Evolutionary conservation across 2,888 invertebrate genomes (phyloP).

Genomic region (Seira ritae): DNA sequence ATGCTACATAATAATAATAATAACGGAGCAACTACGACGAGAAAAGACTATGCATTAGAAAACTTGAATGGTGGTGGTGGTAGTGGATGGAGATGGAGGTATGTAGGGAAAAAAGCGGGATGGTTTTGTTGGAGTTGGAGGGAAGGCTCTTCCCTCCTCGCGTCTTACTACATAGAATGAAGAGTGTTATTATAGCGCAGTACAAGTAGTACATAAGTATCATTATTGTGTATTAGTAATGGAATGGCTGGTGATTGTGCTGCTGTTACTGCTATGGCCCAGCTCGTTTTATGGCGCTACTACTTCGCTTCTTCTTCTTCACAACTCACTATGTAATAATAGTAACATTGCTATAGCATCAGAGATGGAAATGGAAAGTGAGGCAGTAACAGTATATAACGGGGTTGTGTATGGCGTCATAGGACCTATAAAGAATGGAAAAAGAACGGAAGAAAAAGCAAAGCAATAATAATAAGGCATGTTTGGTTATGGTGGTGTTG

Average conservation of each 20-base stretch:
- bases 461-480: conserved; percentile 34
- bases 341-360: too few relatives aligned
- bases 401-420: conserved; percentile 61
- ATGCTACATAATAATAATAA: conserved; percentile 48
- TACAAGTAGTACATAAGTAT: conserved; percentile 63
- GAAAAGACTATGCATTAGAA: background rate
- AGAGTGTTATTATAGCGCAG: conserved; percentile 62
- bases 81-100: too few relatives aligned
- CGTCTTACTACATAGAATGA: conserved; percentile 35
- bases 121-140: too few relatives aligned
- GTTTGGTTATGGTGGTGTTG: too few relatives aligned
- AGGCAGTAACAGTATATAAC: conserved; percentile 64
- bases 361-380: conserved; percentile 64
- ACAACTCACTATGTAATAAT: conserved; percentile 39
- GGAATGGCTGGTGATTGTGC: conserved; percentile 64
- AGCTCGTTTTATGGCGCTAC: too few relatives aligned
- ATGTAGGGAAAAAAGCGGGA: too few relatives aligned
- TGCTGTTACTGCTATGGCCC: conserved; percentile 57
- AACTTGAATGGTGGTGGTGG: too few relatives aligned
- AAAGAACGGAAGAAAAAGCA: conserved; percentile 50
- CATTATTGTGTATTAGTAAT: conserved; percentile 65
- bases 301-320: background rate
- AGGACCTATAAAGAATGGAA: conserved; percentile 52
- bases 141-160: too few relatives aligned
- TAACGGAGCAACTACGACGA: conserved; percentile 22